phyloP scores from a whole-genome alignment of 2,113 vertebrate species.

The Leuciscus idus region DNA sequence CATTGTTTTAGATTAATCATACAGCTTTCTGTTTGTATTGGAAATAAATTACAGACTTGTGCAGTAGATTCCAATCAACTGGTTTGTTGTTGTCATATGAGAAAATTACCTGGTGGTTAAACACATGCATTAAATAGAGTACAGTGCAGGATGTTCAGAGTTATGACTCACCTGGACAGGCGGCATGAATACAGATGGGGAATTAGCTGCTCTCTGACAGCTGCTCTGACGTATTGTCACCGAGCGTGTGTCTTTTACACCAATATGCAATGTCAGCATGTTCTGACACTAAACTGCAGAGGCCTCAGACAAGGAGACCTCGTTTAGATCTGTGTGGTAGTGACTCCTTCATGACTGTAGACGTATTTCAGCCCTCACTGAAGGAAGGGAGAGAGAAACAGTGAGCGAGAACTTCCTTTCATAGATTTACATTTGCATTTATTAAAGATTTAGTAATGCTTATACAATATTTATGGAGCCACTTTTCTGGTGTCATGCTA shows the following conservation, averaged over 20 bases:
- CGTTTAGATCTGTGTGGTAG: constrained; percentile 47
- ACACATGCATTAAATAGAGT: not conserved
- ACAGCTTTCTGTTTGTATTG: not conserved
- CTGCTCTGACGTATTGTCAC: constrained; percentile 27
- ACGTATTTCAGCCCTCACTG: constrained; percentile 44
- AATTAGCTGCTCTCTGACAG: constrained; percentile 54
- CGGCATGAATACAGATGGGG: constrained; percentile 48
- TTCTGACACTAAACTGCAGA: constrained; percentile 44
- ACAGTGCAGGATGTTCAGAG: constrained; percentile 7
- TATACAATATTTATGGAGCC: not conserved
- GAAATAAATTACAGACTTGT: too few relatives aligned
- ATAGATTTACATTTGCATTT: constrained; percentile 38
- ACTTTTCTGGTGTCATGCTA: constrained; percentile 20
- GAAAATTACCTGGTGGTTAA: constrained; percentile 9
- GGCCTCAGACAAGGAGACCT: constrained; percentile 43
- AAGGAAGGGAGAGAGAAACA: not conserved
- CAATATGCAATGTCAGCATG: constrained; percentile 51
- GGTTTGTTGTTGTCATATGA: not conserved
- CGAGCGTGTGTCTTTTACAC: constrained; percentile 44
- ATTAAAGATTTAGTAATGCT: constrained; percentile 21
- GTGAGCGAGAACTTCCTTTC: not conserved
- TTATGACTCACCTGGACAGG: constrained; percentile 21
- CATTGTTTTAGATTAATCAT: not conserved
- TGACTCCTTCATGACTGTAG: constrained; percentile 45
- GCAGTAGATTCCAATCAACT: not conserved